Conservation (phyloP, 2,797 vertebrate species). For the Agapornis canus region DNA sequence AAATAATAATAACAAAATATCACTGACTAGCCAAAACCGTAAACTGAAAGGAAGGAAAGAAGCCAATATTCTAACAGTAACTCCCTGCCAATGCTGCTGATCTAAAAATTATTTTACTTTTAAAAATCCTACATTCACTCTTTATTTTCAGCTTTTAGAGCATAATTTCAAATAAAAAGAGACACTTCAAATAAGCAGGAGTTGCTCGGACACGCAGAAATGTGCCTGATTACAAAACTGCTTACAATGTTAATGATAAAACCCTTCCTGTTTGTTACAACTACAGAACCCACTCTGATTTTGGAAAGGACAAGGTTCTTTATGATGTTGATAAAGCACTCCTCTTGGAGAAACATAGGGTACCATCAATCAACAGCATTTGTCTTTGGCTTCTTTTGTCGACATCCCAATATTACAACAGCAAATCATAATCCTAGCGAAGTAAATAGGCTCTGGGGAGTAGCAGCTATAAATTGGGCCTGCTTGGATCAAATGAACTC, state of each 20-base stretch:
- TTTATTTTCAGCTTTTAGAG: neutral
- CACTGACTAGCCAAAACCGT: neutral
- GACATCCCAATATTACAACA: conserved; percentile 74
- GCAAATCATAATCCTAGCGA: conserved; percentile 76
- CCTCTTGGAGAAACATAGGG: conserved; percentile 58
- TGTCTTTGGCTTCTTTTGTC: conserved; percentile 66
- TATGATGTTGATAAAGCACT: conserved; percentile 70
- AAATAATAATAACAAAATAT: neutral
- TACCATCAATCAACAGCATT: conserved; percentile 71
- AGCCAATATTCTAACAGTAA: neutral
- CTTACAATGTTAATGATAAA: conserved; percentile 30
- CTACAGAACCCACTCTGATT: conserved; percentile 8
- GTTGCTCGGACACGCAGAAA: neutral
- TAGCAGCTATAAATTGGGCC: conserved; percentile 51
- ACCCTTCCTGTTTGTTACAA: conserved; percentile 14
- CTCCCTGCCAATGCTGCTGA: neutral
- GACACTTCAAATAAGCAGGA: neutral
- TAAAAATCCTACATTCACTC: neutral
- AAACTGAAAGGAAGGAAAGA: neutral
- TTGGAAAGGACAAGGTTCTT: conserved; percentile 53
- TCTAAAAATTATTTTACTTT: neutral
- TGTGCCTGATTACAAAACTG: neutral
- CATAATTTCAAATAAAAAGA: neutral
- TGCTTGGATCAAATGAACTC: conserved; percentile 56
- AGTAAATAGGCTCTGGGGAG: conserved; percentile 70